These are phyloP conservation scores for Oceanites oceanicus DNA, from an alignment of 2,113 vertebrate species.

Conservation along the genomic window DNA sequence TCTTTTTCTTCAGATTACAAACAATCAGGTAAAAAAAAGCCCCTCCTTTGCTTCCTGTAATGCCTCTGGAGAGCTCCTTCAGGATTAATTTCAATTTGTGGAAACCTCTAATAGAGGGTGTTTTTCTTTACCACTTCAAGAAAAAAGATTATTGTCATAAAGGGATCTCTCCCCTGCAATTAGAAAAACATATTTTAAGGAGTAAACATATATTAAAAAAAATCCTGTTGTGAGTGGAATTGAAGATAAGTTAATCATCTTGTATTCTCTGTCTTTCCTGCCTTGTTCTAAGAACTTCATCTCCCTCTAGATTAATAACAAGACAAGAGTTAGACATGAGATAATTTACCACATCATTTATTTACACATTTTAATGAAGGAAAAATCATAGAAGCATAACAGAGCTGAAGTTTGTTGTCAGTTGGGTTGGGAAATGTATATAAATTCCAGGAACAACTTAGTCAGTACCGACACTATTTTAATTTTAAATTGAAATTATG, in stretches of 20 bases:
- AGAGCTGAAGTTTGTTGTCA: conserved; percentile 40
- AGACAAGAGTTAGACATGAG: conserved; percentile 53
- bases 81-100: neutral
- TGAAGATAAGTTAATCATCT: conserved; percentile 37
- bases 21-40: neutral
- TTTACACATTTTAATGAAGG: conserved; percentile 57
- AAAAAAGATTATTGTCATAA: neutral
- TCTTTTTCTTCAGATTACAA: neutral
- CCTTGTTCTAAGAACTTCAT: conserved; percentile 33
- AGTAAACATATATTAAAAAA: neutral
- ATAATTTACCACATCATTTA: conserved; percentile 67
- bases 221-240: neutral
- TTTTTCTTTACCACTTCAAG: neutral
- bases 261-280: conserved; percentile 42
- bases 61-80: neutral
- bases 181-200: conserved; percentile 23
- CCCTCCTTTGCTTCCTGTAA: neutral
- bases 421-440: neutral
- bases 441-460: conserved; percentile 36
- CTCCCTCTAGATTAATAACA: conserved; percentile 53
- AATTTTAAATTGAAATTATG: conserved; percentile 63
- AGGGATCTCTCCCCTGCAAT: neutral
- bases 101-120: neutral
- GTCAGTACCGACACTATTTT: neutral
- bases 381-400: conserved; percentile 31